Conservation (phyloP, 2,797 vertebrate species). For the Aulostomus chinensis region DNA sequence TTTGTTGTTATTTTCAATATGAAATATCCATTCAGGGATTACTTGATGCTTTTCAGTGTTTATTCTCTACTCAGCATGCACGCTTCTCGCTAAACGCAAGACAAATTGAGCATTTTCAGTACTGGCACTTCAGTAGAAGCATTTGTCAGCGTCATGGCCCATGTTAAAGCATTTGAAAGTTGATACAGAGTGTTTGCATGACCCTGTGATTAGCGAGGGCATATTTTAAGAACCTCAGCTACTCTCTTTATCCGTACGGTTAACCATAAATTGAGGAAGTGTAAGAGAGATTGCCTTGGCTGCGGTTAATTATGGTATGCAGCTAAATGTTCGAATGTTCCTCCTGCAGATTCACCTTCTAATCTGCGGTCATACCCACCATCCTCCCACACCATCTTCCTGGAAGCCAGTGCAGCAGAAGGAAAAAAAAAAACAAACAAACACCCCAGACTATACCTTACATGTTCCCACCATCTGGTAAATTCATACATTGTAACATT, state of each 20-base stretch:
- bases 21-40: conserved; percentile 78
- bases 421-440: conserved; percentile 2
- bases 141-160: conserved; percentile 54
- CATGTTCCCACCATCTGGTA: no score
- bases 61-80: conserved; percentile 67
- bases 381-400: conserved; percentile 36
- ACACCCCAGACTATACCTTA: no score
- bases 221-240: conserved; percentile 32
- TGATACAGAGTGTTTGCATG: conserved; percentile 37
- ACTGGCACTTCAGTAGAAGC: conserved; percentile 66
- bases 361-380: conserved; percentile 51
- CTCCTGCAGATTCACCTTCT: conserved; percentile 51
- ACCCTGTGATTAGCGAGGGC: conserved; percentile 37
- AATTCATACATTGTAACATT: no score
- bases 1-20: conserved; percentile 79
- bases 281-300: conserved; percentile 34
- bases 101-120: conserved; percentile 70
- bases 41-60: conserved; percentile 73
- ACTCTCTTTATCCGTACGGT: conserved; percentile 7
- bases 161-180: conserved; percentile 51
- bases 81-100: conserved; percentile 66
- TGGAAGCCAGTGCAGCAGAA: conserved; percentile 35
- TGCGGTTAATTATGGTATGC: conserved; percentile 42
- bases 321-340: conserved; percentile 48
- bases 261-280: no score